A percentile compares a stretch with the other conserved stretches of the same genome.
Conservation (phyloP, 2,888 invertebrate genomes). For the Drosophila helvetica region DNA sequence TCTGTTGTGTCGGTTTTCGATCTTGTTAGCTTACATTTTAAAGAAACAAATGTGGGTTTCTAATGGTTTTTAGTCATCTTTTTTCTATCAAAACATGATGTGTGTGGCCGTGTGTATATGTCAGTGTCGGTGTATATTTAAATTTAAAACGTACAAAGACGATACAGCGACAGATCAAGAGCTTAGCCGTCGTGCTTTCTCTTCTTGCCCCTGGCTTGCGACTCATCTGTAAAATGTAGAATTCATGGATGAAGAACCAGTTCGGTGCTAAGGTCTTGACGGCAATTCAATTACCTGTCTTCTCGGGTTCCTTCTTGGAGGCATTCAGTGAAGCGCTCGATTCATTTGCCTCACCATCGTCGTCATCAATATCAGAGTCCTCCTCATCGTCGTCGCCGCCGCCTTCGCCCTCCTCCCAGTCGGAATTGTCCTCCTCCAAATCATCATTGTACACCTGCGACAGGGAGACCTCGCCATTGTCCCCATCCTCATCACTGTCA, state of each 20-base stretch:
- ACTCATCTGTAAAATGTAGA: constrained; percentile 82
- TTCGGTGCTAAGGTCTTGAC: not conserved
- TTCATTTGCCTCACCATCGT: constrained; percentile 82
- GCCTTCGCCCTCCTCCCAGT: constrained; percentile 87
- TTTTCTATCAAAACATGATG: constrained; percentile 77
- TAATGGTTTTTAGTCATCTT: constrained; percentile 51
- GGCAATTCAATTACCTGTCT: constrained; percentile 50
- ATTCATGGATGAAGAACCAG: not conserved
- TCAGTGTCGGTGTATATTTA: constrained; percentile 53
- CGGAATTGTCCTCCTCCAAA: constrained; percentile 87
- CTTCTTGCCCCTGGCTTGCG: constrained; percentile 88
- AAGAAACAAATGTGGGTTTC: constrained; percentile 65
- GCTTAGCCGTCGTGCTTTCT: constrained; percentile 88
- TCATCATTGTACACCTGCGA: constrained; percentile 85
- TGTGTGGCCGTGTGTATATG: constrained; percentile 61
- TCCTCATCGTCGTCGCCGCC: constrained; percentile 86
- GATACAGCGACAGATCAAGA: constrained; percentile 59
- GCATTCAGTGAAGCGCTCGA: constrained; percentile 68
- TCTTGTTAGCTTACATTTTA: constrained; percentile 63
- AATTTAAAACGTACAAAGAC: constrained; percentile 76
- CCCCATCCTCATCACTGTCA: constrained; percentile 86
- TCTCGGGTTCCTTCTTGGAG: constrained; percentile 67
- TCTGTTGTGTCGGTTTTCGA: constrained; percentile 41
- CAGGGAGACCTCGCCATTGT: constrained; percentile 84
- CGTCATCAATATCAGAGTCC: constrained; percentile 85